Base-by-base conservation (phyloP, 2,888 invertebrate genomes). In the Clunio marinus region DNA sequence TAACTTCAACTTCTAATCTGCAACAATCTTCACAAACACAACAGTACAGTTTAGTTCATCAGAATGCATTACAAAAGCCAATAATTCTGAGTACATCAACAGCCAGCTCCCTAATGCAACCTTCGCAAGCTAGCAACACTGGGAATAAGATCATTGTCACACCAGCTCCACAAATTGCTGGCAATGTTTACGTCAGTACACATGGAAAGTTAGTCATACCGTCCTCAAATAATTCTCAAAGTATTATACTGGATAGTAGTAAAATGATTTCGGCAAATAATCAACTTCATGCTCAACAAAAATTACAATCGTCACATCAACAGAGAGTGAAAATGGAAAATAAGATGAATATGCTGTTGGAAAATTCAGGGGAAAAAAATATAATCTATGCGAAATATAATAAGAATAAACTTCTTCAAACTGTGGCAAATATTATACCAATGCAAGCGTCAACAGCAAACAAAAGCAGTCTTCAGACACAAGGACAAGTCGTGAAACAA, bases 301-400 rank as follows among this genome's bases (percentile, higher is more conserved):
- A 75, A 25, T 59, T 65, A 2, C 62, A 68, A 58, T 73, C 75
- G 57, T 60, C 70, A 22, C 37, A 63, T 45, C 72, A 58, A 57
- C 70, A 60, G 67, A 70, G 65, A 71, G 72, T 69, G 70, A 73
- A 70, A 74, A 55, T 70, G 8, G 70, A 70, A 15, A 70, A 72
- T 60, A 65, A 70, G 2, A 45, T 72, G n/a, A 72, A 71, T 58
- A 71, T 72, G 72, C 66, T 70, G 20, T 69, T 70, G 41, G 72
- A 71, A 63, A 63, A 37, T 24, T 13, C 41, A 58, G 65, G 7
- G 37, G 70, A 75, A 51, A 79, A 78, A 68, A 76, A 78, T 2
- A 77, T 79, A 10, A 73, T 78, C 17, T 78, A 77, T 70, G 60
- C 62, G n/a, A 69, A 63, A 45, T 63, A 63, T 20, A 45, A 25